Evolutionary conservation across 2,113 vertebrate genomes (phyloP).

Genomic region (Acrocephalus kingi): DNA sequence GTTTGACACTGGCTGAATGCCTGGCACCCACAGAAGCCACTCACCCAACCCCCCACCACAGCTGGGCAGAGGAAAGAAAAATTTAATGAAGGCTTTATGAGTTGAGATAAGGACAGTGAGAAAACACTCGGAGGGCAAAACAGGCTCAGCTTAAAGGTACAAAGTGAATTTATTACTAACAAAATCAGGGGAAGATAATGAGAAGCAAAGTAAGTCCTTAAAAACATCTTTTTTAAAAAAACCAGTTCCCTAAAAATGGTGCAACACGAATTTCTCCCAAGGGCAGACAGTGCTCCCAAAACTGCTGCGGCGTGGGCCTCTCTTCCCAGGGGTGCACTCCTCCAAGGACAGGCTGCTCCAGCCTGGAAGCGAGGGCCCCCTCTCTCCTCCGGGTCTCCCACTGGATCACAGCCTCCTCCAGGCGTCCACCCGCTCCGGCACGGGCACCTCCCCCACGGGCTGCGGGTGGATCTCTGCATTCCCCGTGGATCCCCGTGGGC

Average conservation of each 20-base stretch:
- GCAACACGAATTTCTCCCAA: background rate
- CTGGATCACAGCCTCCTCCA: background rate
- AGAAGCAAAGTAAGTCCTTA: background rate
- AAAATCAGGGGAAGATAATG: background rate
- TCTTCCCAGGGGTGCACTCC: background rate
- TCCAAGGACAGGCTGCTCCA: background rate
- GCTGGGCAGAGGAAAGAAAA: background rate
- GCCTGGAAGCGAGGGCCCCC: too few relatives aligned
- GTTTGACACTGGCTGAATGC: background rate
- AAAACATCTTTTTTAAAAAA: background rate
- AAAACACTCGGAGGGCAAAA: background rate
- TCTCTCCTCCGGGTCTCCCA: background rate
- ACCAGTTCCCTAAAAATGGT: background rate
- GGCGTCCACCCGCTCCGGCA: background rate
- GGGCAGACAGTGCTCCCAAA: background rate
- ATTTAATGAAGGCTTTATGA: background rate
- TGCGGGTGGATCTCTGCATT: background rate
- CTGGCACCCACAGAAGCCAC: fast-evolving
- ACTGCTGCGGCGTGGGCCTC: background rate
- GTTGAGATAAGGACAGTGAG: background rate
- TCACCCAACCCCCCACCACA: too few relatives aligned
- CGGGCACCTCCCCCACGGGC: background rate
- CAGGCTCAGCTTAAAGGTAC: background rate
- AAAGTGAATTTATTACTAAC: background rate
- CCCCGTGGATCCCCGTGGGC: background rate